Evolutionary conservation across 1,140 invertebrate genomes (phyloP).

Genomic region (Drosophila albomicans): DNA sequence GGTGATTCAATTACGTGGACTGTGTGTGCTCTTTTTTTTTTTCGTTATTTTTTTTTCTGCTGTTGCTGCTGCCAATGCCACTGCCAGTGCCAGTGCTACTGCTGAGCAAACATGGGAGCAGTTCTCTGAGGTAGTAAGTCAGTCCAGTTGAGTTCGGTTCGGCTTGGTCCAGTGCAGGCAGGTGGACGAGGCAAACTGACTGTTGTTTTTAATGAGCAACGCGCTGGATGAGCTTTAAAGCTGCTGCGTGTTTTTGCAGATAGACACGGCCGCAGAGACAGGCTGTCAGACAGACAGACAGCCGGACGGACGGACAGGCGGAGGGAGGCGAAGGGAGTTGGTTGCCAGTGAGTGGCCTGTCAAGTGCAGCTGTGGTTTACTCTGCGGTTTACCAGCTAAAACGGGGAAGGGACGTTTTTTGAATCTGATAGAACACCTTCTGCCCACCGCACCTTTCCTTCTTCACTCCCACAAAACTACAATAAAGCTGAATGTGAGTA

Average conservation of each 20-base stretch:
- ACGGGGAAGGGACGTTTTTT: constrained; percentile 46
- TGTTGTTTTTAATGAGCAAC: constrained; percentile 63
- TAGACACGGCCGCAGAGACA: constrained; percentile 1
- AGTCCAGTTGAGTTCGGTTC: neutral
- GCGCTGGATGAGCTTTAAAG: constrained; percentile 60
- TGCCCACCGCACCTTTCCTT: neutral
- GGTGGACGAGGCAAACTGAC: constrained; percentile 51
- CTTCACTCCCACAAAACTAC: constrained; percentile 24
- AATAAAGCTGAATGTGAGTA: constrained; percentile 5
- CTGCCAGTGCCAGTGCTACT: constrained; percentile 24
- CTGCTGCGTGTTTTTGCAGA: constrained; percentile 45
- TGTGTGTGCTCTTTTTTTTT: constrained; percentile 58
- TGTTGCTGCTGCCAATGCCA: constrained; percentile 41
- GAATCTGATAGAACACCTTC: constrained; percentile 32
- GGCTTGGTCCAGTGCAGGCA: constrained; percentile 11
- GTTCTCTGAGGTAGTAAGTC: constrained; percentile 26
- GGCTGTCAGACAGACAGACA: constrained; percentile 1
- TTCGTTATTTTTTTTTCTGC: constrained; percentile 30
- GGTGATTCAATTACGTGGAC: constrained; percentile 82
- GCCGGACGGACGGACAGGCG: neutral
- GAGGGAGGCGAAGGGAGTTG: neutral
- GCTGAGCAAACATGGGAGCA: constrained; percentile 43
- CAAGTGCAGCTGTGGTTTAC: constrained; percentile 57
- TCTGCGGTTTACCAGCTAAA: constrained; percentile 60
- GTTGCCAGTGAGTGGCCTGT: constrained; percentile 41